phyloP scores from a whole-genome alignment of 2,797 vertebrate genomes.

The Hoplostethus atlanticus region DNA sequence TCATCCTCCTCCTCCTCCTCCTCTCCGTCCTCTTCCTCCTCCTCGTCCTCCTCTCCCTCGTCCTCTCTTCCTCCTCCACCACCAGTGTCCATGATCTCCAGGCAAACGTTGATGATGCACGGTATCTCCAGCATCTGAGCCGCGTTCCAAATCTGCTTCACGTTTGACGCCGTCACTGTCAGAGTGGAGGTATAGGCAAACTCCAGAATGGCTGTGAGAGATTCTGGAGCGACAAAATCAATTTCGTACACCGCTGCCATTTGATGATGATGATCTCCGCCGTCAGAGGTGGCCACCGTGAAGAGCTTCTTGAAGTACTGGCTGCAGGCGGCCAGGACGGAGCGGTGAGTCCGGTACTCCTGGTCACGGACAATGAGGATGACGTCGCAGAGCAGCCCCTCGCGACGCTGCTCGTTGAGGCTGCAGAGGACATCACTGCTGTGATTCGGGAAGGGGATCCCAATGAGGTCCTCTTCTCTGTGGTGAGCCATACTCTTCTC shows the following conservation, averaged over 20 bases:
- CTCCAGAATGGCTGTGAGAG: constrained; percentile 96
- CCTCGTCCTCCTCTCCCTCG: constrained; percentile 86
- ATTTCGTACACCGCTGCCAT: constrained; percentile 92
- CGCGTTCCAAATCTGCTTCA: constrained; percentile 95
- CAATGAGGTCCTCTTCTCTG: constrained; percentile 95
- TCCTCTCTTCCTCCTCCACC: constrained; percentile 82
- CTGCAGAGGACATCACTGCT: constrained; percentile 96
- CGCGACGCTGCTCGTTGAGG: constrained; percentile 95
- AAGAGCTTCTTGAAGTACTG: constrained; percentile 99
- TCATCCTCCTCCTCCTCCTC: constrained; percentile 89
- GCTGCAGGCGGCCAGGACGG: constrained; percentile 96
- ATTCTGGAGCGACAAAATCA: constrained; percentile 96
- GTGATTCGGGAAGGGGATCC: constrained; percentile 99
- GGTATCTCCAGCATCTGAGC: constrained; percentile 97
- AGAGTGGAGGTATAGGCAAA: constrained; percentile 99
- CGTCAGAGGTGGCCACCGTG: constrained; percentile 88
- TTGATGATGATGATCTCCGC: constrained; percentile 80
- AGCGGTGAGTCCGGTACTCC: constrained; percentile 96
- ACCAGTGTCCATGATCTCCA: constrained; percentile 96
- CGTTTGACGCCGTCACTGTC: constrained; percentile 94
- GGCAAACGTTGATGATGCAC: constrained; percentile 95
- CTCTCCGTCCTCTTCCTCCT: constrained; percentile 87
- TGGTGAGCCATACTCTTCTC: constrained; percentile 89
- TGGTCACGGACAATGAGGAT: constrained; percentile 96
- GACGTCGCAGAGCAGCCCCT: constrained; percentile 95